Evolutionary conservation across 2,888 invertebrate genomes (phyloP).

Genomic region (Campoplex capitator): DNA sequence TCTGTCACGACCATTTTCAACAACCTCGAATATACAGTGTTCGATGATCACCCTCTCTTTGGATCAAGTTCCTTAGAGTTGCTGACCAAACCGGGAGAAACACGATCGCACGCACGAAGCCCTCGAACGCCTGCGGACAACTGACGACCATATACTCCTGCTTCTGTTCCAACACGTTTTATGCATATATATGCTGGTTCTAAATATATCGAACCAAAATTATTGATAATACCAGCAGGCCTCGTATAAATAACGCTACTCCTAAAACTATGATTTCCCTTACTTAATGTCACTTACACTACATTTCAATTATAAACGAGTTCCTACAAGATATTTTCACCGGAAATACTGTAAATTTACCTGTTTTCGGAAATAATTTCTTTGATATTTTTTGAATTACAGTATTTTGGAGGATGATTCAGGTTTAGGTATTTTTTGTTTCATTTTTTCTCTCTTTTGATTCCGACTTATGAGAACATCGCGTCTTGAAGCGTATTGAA

Average conservation of each 20-base stretch:
- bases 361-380: too few relatives aligned
- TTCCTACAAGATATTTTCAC: too few relatives aligned
- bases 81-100: slow-evolving; percentile 46
- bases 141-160: slow-evolving; percentile 45
- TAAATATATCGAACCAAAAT: not conserved
- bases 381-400: too few relatives aligned
- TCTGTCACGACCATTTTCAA: slow-evolving; percentile 83
- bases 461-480: too few relatives aligned
- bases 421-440: too few relatives aligned
- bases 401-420: too few relatives aligned
- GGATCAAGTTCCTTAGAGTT: slow-evolving; percentile 23
- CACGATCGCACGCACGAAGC: slow-evolving; percentile 64
- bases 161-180: slow-evolving; percentile 8
- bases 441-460: too few relatives aligned
- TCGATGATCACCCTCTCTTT: slow-evolving; percentile 33
- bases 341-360: too few relatives aligned
- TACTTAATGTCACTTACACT: not conserved
- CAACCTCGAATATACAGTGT: slow-evolving; percentile 8
- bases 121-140: slow-evolving; percentile 59
- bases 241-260: not conserved
- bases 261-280: not conserved
- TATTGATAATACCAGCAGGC: not conserved
- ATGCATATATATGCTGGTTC: not conserved
- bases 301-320: too few relatives aligned
- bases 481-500: too few relatives aligned